These are phyloP conservation scores for Melospiza melodia DNA, from an alignment of 2,113 vertebrate species.

Conservation along the genomic window DNA sequence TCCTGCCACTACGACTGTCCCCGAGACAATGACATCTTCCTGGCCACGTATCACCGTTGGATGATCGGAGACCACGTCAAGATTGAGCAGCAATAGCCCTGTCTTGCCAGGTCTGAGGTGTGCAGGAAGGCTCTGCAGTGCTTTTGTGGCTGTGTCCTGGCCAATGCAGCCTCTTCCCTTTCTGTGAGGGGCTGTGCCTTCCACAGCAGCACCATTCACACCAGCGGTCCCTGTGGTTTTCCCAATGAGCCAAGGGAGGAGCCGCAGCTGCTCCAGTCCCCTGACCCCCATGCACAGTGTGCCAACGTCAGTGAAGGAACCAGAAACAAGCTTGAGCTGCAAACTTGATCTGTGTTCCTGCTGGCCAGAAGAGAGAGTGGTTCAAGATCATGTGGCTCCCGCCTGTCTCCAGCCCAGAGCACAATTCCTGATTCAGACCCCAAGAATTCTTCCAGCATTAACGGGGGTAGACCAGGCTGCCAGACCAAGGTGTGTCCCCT, in stretches of 20 bases:
- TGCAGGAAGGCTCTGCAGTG: neutral
- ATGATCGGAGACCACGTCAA: constrained; percentile 74
- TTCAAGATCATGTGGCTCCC: neutral
- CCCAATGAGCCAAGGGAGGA: fast-evolving
- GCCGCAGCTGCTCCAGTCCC: neutral
- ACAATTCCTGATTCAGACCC: neutral
- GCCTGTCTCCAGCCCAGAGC: neutral
- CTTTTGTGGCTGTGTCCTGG: neutral
- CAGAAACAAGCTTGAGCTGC: neutral
- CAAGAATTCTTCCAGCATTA: neutral
- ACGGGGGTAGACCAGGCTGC: neutral
- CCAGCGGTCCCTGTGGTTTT: neutral
- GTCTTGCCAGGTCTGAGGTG: neutral
- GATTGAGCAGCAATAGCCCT: neutral
- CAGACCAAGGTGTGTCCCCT: neutral
- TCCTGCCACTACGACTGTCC: constrained; percentile 80
- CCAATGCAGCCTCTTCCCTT: neutral
- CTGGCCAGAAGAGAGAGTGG: neutral
- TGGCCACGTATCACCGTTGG: constrained; percentile 62
- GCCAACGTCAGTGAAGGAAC: neutral
- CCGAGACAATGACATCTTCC: constrained; percentile 78
- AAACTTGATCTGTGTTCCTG: neutral
- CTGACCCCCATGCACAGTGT: neutral
- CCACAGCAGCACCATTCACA: neutral
- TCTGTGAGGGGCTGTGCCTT: neutral